Conservation (phyloP, 1,140 invertebrate species). For the Macrosteles quadrilineatus region DNA sequence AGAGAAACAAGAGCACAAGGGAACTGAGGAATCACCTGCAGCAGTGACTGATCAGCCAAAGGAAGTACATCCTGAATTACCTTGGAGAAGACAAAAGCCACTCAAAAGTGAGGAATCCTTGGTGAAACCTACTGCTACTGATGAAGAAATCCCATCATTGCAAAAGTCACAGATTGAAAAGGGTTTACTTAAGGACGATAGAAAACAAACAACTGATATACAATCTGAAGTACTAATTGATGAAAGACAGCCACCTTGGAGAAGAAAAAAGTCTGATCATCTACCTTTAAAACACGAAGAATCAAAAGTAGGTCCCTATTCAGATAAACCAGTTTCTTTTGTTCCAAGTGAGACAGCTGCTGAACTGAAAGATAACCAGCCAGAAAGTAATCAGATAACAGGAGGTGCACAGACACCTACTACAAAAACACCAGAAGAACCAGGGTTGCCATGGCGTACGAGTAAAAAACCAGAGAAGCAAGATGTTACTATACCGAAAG, state of each 20-base stretch:
- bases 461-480: conserved; percentile 13
- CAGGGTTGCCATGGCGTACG: background rate
- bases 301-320: conserved; percentile 35
- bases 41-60: conserved; percentile 2
- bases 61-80: background rate
- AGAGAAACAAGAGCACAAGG: background rate
- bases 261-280: conserved; percentile 2
- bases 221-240: conserved; percentile 31
- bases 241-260: conserved; percentile 30
- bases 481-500: conserved; percentile 1
- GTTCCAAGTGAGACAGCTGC: background rate
- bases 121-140: conserved; percentile 26
- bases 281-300: too few relatives aligned
- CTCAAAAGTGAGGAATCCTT: background rate
- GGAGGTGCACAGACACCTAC: background rate
- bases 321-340: too few relatives aligned
- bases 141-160: too few relatives aligned
- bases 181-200: conserved; percentile 34
- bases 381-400: background rate
- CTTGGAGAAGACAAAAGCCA: conserved; percentile 17
- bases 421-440: conserved; percentile 4
- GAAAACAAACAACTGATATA: conserved; percentile 29
- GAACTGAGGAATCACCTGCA: background rate
- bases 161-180: too few relatives aligned
- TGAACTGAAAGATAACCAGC: too few relatives aligned